phyloP scores from a whole-genome alignment of 2,888 invertebrate species.

The Nephrotoma guestfalica region DNA sequence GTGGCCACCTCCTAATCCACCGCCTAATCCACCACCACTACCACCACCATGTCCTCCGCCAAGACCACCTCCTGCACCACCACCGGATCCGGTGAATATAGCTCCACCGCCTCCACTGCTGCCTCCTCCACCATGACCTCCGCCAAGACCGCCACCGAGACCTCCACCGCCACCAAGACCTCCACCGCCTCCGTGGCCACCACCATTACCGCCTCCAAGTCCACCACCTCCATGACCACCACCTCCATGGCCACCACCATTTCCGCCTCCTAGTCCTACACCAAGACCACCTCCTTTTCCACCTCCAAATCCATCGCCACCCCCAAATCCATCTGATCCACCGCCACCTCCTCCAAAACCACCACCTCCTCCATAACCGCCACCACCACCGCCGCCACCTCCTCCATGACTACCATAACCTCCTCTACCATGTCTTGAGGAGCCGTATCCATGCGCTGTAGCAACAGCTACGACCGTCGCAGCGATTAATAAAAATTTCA shows the following conservation, averaged over 20 bases:
- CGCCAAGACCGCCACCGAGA: conserved; percentile 4
- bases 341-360: background rate
- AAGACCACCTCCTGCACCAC: conserved; percentile 5
- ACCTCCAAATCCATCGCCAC: background rate
- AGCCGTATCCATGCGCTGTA: background rate
- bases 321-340: background rate
- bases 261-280: background rate
- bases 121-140: conserved; percentile 4
- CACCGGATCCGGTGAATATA: conserved; percentile 1
- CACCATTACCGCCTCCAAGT: conserved; percentile 1
- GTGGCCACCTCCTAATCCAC: conserved; percentile 1
- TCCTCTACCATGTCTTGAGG: background rate
- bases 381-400: background rate
- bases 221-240: conserved; percentile 2
- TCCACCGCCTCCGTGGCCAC: background rate
- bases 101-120: background rate
- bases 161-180: conserved; percentile 1
- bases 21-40: conserved; percentile 4
- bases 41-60: conserved; percentile 9
- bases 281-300: background rate
- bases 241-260: background rate
- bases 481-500: background rate
- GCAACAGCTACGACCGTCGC: background rate
- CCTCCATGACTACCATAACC: background rate
- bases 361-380: background rate